These are phyloP conservation scores for Sinocyclocheilus anshuiensis DNA, from an alignment of 2,113 vertebrate genomes.

Conservation along the genomic window DNA sequence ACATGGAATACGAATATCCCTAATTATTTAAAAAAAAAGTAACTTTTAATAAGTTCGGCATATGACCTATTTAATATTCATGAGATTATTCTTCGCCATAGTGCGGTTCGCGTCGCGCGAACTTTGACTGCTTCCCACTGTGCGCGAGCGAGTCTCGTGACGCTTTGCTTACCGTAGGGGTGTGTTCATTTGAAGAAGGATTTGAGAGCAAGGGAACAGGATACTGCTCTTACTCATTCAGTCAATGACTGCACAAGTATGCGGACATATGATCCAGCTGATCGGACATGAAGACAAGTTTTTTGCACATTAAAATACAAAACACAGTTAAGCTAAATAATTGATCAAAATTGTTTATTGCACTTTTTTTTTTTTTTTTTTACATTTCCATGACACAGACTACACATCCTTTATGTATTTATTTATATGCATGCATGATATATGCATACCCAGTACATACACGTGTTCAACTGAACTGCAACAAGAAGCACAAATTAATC, in stretches of 20 bases:
- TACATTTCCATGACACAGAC: too few species aligned
- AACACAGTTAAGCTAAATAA: background rate
- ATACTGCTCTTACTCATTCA: conserved; percentile 55
- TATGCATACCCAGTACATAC: too few species aligned
- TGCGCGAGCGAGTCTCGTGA: conserved; percentile 69
- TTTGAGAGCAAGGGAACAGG: conserved; percentile 69
- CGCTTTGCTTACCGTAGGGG: conserved; percentile 63
- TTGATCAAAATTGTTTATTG: background rate
- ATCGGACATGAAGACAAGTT: background rate
- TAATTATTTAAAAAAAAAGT: background rate
- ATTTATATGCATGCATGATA: too few species aligned
- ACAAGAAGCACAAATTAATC: background rate
- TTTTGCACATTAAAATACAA: background rate
- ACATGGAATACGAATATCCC: background rate
- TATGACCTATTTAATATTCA: conserved; percentile 6
- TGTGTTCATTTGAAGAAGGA: conserved; percentile 72
- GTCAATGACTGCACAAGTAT: background rate
- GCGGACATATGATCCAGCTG: background rate
- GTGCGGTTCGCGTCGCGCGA: conserved; percentile 58
- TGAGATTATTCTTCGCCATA: background rate
- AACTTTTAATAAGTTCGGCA: too few species aligned
- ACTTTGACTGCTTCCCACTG: conserved; percentile 56
- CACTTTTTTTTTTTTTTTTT: too few species aligned
- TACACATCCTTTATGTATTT: too few species aligned
- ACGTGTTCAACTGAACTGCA: background rate